Percentiles rank a stretch among this genome's conserved stretches.
These are phyloP conservation scores for Melanotaenia pygmaea DNA, from an alignment of 2,797 vertebrate species.

Conservation along the genomic window DNA sequence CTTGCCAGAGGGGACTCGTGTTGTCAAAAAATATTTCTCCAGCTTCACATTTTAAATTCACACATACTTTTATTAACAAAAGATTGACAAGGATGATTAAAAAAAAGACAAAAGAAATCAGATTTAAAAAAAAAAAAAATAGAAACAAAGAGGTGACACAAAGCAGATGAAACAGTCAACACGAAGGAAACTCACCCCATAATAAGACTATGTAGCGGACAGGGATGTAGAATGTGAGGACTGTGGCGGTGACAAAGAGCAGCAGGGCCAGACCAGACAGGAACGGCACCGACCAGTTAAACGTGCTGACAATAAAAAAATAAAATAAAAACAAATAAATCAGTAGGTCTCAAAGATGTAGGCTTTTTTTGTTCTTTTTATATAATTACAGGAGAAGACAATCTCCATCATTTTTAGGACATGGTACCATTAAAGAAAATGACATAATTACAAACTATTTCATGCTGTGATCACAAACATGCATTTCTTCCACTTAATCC, in stretches of 20 bases:
- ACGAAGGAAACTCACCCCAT: conserved; percentile 90
- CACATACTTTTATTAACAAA: not conserved
- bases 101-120: not conserved
- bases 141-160: conserved; percentile 2
- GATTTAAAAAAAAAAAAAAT: too few species aligned
- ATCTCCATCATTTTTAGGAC: not conserved
- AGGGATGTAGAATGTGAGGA: conserved; percentile 89
- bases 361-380: not conserved
- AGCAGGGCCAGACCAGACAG: conserved; percentile 90
- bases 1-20: conserved; percentile 48
- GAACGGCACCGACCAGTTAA: conserved; percentile 98
- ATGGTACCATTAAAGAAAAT: conserved; percentile 8
- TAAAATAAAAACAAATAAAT: not conserved
- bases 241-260: conserved; percentile 81
- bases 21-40: conserved; percentile 47
- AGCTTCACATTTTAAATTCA: conserved; percentile 4
- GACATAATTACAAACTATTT: not conserved
- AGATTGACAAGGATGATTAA: not conserved
- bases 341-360: not conserved
- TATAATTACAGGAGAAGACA: not conserved
- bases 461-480: not conserved
- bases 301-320: conserved; percentile 83
- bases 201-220: conserved; percentile 92
- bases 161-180: not conserved
- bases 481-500: not conserved